Base-by-base conservation (phyloP, 2,113 vertebrate genomes). In the Tupaia tana region DNA sequence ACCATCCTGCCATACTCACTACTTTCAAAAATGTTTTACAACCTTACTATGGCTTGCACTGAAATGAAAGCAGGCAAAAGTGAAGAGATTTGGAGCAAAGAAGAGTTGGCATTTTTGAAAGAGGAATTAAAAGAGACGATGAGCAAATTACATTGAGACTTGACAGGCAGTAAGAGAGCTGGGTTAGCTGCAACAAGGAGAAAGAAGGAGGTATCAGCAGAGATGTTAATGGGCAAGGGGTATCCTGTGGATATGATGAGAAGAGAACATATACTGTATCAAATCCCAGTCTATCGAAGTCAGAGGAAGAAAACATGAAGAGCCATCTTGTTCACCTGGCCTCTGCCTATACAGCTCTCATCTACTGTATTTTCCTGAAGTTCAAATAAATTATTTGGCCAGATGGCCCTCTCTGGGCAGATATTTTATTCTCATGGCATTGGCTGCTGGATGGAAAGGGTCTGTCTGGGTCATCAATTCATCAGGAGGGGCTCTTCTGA, bases 21-120 rank as follows among this genome's bases (percentile, higher is more conserved):
- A 73, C 66, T 92, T 95, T 93, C 64, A 92, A 95, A 83, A 96
- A 75, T 93, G 82, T 86, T 95, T 95, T 90, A 73, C 15, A 92
- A 82, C 64, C 89, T 97, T 93, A 92, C 86, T 89, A 89, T 90
- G 66, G 79, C 31, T 85, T 93, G 88, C 89, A 85, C 24, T 75
- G 81, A 94, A 96, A 96, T 66, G 77, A 95, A 95, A 97, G 71
- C 86, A 93, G 89, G 22, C 13, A 52, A 82, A 95, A 90, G 8
- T 27, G 67, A 92, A 88, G 73, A 24, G n/a, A 92, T 92, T 89
- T 94, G 59, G 59, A 92, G 58, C 71, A 74, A 9, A 96, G 79
- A 82, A 34, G 69, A 88, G 82, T 64, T 90, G 59, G 70, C 61
- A 95, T 93, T 97, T 97, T 96, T 1, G 0, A 84, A 95, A 91